Evolutionary conservation across 2,113 vertebrate genomes (phyloP).

Genomic region (Epinephelus cyanopodus): DNA sequence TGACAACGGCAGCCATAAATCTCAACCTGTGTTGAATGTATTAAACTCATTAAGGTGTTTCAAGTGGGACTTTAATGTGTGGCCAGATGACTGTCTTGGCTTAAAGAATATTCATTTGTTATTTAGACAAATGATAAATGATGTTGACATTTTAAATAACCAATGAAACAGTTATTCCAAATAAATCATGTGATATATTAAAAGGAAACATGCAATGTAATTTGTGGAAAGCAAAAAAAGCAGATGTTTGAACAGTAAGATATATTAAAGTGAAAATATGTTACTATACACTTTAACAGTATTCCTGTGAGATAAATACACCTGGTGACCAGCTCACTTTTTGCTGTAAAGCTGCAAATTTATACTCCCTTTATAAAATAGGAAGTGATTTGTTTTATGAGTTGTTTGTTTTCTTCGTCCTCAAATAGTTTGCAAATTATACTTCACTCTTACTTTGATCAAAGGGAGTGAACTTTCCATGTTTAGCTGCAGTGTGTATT

Average conservation of each 20-base stretch:
- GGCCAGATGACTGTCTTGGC: slow-evolving; percentile 44
- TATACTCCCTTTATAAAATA: not conserved
- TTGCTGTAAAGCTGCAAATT: not conserved
- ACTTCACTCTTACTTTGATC: slow-evolving; percentile 41
- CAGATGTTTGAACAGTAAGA: not conserved
- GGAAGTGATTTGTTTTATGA: slow-evolving; percentile 23
- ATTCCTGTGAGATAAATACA: slow-evolving; percentile 4
- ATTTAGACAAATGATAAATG: slow-evolving; percentile 48
- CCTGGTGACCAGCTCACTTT: not conserved
- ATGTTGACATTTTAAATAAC: slow-evolving; percentile 23
- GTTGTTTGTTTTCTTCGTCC: slow-evolving; percentile 14
- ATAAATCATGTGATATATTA: slow-evolving; percentile 41
- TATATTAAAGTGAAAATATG: slow-evolving; percentile 22
- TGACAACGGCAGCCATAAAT: slow-evolving; percentile 41
- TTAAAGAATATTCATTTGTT: slow-evolving; percentile 46
- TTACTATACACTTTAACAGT: not conserved
- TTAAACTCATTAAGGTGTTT: slow-evolving; percentile 48
- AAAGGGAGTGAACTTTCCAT: slow-evolving; percentile 34
- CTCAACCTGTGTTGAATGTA: slow-evolving; percentile 41
- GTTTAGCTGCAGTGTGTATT: slow-evolving; percentile 34
- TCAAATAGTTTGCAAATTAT: slow-evolving; percentile 23
- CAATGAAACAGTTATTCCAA: slow-evolving; percentile 34
- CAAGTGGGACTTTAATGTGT: slow-evolving; percentile 28
- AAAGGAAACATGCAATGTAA: slow-evolving; percentile 34
- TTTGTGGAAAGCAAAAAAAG: slow-evolving; percentile 33